These are phyloP conservation scores for Nesogale talazaci DNA, from an alignment of 2,113 vertebrate species.

Conservation along the genomic window DNA sequence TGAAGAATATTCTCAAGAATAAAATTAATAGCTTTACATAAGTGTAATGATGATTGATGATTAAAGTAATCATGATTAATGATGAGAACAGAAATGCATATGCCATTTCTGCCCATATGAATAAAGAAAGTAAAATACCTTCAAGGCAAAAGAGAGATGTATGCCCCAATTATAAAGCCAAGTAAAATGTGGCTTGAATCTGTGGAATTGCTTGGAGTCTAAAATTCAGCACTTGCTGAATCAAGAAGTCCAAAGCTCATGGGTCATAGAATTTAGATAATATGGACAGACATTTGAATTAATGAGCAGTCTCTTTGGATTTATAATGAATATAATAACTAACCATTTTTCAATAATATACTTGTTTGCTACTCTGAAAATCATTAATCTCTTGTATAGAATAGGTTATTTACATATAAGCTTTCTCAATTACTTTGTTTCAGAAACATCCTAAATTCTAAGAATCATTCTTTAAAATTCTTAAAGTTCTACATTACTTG, in stretches of 20 bases:
- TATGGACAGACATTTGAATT: slow-evolving; percentile 28
- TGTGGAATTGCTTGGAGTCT: background rate
- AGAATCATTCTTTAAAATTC: background rate
- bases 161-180: background rate
- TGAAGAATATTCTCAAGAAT: slow-evolving; percentile 39
- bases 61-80: slow-evolving; percentile 32
- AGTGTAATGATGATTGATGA: slow-evolving; percentile 15
- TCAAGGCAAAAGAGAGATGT: background rate
- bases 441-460: slow-evolving; percentile 14
- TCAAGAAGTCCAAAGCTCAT: background rate
- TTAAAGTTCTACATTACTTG: slow-evolving; percentile 7
- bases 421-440: slow-evolving; percentile 40
- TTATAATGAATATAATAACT: background rate
- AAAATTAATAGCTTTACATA: background rate
- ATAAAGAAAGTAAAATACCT: background rate
- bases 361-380: slow-evolving; percentile 42
- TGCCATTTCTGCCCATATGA: slow-evolving; percentile 8
- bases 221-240: background rate
- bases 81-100: background rate
- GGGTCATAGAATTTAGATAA: slow-evolving; percentile 33
- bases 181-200: background rate
- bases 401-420: slow-evolving; percentile 35
- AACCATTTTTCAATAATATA: background rate
- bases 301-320: background rate
- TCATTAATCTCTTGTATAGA: slow-evolving; percentile 21